A percentile compares a stretch with the other conserved stretches of the same genome.
Conservation (phyloP, 2,888 invertebrate genomes). For the Tethea ocularis region DNA sequence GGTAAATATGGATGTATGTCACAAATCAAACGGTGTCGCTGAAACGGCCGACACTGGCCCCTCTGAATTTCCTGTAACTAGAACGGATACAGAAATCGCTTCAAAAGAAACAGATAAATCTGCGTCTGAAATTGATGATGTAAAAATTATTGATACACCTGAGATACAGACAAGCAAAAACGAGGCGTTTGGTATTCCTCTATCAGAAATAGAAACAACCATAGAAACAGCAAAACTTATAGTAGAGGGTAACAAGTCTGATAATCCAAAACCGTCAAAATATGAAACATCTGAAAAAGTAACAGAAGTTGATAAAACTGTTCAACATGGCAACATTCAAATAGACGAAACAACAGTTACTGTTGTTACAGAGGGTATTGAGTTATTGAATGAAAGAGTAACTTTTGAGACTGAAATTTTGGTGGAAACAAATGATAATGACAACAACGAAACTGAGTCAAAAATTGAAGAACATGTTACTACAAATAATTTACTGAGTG, state of each 20-base stretch:
- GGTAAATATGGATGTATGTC: conserved; percentile 56
- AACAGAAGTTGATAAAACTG: background rate
- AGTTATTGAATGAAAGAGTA: conserved; percentile 45
- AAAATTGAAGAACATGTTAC: conserved; percentile 36
- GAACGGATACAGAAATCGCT: conserved; percentile 14
- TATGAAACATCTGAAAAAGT: background rate
- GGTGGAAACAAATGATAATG: conserved; percentile 65
- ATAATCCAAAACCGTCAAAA: background rate
- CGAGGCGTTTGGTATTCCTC: background rate
- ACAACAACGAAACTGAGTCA: conserved; percentile 38
- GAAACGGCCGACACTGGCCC: conserved; percentile 38
- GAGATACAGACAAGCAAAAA: background rate
- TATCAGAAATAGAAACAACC: background rate
- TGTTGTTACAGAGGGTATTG: conserved; percentile 37
- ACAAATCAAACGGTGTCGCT: conserved; percentile 68
- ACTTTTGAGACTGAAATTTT: conserved; percentile 74
- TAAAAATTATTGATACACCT: background rate
- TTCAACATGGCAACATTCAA: background rate
- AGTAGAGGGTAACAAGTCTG: background rate
- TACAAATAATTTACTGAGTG: conserved; percentile 60
- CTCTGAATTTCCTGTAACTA: conserved; percentile 16
- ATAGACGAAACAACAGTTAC: background rate
- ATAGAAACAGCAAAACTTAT: background rate
- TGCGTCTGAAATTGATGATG: background rate
- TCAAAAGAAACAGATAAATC: conserved; percentile 19